These are phyloP conservation scores for Centropus bengalensis DNA, from an alignment of 2,113 vertebrate species.

Conservation along the genomic window DNA sequence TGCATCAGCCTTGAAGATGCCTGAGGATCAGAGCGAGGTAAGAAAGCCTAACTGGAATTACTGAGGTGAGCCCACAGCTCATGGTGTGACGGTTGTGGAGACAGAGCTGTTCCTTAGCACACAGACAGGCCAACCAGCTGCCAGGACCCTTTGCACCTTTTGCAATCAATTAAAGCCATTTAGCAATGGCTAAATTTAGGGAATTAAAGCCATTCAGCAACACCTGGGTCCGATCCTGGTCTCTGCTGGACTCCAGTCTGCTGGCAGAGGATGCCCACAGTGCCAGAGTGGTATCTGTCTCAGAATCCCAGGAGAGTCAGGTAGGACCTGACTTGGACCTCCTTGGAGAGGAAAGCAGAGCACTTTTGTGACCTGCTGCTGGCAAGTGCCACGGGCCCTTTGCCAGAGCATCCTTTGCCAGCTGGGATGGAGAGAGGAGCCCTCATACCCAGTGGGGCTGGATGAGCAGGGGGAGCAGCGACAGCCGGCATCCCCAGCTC, in stretches of 20 bases:
- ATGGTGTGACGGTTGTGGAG: background rate
- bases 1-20: background rate
- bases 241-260: background rate
- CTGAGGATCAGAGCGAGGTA: background rate
- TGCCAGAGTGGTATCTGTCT: background rate
- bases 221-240: accelerated
- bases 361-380: background rate
- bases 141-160: background rate
- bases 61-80: background rate
- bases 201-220: background rate
- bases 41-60: background rate
- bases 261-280: background rate
- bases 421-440: background rate
- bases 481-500: background rate
- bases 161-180: background rate
- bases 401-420: background rate
- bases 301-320: background rate
- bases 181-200: too few species aligned
- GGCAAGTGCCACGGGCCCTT: background rate
- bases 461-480: accelerated
- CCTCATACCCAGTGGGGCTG: accelerated
- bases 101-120: background rate
- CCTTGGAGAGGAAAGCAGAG: background rate
- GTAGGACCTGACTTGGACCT: background rate
- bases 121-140: background rate